Percentiles rank a stretch among this genome's conserved stretches.
phyloP scores from a whole-genome alignment of 2,888 invertebrate genomes.

The Melipona beecheii region DNA sequence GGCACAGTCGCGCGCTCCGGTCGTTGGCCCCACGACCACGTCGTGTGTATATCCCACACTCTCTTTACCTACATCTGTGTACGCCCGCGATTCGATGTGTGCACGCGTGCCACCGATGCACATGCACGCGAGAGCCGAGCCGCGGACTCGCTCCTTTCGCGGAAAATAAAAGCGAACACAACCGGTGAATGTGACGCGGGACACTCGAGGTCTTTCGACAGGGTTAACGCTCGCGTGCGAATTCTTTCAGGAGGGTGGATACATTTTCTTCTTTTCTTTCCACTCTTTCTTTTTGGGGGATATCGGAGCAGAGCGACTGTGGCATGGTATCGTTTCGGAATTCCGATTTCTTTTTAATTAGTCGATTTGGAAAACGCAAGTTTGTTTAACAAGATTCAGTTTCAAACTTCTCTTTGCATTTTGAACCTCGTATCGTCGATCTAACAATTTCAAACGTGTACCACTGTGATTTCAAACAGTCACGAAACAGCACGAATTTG shows the following conservation, averaged over 20 bases:
- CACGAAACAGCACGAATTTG: not conserved
- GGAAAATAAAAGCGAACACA: constrained; percentile 72
- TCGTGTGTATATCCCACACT: constrained; percentile 74
- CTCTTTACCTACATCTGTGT: constrained; percentile 63
- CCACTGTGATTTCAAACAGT: too few relatives aligned
- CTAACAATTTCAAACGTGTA: too few relatives aligned
- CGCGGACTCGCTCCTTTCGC: constrained; percentile 60
- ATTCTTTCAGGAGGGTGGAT: not conserved
- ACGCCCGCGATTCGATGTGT: constrained; percentile 39
- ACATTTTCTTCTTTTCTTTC: not conserved
- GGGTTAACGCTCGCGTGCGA: constrained; percentile 13
- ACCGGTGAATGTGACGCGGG: constrained; percentile 54
- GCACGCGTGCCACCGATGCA: constrained; percentile 64
- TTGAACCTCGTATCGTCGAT: too few relatives aligned
- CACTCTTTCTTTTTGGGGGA: not conserved
- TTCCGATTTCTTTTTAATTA: not conserved
- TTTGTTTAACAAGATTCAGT: too few relatives aligned
- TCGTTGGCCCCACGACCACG: constrained; percentile 81
- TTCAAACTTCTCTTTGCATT: too few relatives aligned
- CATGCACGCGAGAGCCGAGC: constrained; percentile 28
- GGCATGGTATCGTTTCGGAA: constrained; percentile 11
- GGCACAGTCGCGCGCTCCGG: constrained; percentile 81
- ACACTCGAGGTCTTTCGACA: constrained; percentile 2
- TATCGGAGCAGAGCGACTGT: not conserved
- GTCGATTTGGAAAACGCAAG: not conserved